These are phyloP conservation scores for Charanyca ferruginea DNA, from an alignment of 2,888 invertebrate species.

Conservation along the genomic window DNA sequence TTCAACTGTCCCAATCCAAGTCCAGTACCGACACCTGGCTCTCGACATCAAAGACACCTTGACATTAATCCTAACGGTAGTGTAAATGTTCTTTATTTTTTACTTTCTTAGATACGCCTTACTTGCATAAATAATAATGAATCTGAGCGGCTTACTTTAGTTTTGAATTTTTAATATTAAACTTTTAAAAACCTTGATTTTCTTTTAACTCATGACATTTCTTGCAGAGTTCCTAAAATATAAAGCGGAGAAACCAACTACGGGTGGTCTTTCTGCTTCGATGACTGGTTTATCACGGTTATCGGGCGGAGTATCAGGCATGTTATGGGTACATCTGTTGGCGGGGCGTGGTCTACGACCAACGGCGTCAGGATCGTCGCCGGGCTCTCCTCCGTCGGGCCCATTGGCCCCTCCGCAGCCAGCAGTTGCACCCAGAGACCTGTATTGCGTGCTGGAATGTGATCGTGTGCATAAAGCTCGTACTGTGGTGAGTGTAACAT, in stretches of 20 bases:
- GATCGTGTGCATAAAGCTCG: slow-evolving; percentile 99
- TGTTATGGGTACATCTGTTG: slow-evolving; percentile 97
- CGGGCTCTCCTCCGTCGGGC: slow-evolving; percentile 93
- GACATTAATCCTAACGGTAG: slow-evolving; percentile 97
- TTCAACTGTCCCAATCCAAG: slow-evolving; percentile 93
- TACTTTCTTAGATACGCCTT: too few relatives aligned
- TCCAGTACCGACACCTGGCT: slow-evolving; percentile 95
- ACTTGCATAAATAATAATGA: too few relatives aligned
- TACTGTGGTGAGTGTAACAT: slow-evolving; percentile 93
- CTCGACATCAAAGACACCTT: slow-evolving; percentile 94
- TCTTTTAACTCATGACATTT: slow-evolving; percentile 30
- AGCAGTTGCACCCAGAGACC: slow-evolving; percentile 93
- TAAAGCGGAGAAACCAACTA: slow-evolving; percentile 95
- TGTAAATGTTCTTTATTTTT: slow-evolving; percentile 23
- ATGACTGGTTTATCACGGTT: slow-evolving; percentile 90
- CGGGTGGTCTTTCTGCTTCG: slow-evolving; percentile 90
- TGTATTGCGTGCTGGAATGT: slow-evolving; percentile 99
- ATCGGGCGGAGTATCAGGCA: slow-evolving; percentile 93
- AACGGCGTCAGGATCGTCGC: slow-evolving; percentile 92
- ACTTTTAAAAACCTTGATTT: too few relatives aligned
- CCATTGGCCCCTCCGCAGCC: slow-evolving; percentile 88
- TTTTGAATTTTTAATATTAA: background rate
- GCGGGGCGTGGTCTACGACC: slow-evolving; percentile 97
- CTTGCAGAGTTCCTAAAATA: slow-evolving; percentile 96
- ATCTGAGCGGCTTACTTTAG: too few relatives aligned